A percentile compares a stretch with the other conserved stretches of the same genome.
Evolutionary conservation across 2,888 invertebrate species (phyloP).

Genomic region (Parnassius apollo): DNA sequence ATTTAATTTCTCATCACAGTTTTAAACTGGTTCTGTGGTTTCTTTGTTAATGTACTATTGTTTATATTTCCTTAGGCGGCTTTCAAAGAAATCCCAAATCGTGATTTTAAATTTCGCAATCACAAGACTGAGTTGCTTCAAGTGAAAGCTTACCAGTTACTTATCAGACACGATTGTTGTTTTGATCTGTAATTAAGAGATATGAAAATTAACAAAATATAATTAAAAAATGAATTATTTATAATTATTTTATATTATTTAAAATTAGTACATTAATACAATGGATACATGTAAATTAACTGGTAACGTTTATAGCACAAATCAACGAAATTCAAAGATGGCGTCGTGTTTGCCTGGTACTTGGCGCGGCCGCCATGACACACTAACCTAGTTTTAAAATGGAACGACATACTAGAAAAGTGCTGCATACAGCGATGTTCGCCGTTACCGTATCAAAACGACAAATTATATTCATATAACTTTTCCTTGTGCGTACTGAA

Average conservation of each 20-base stretch:
- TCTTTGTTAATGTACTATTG: background rate
- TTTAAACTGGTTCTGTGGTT: too few species aligned
- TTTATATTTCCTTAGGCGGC: constrained; percentile 2
- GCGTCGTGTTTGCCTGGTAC: constrained; percentile 66
- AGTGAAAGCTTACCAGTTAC: constrained; percentile 63
- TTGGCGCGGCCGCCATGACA: constrained; percentile 75
- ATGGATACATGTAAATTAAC: constrained; percentile 2
- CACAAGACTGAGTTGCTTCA: constrained; percentile 46
- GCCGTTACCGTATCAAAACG: constrained; percentile 47
- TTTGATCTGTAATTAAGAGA: background rate
- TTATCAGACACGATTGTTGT: background rate
- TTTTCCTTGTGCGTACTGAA: constrained; percentile 2
- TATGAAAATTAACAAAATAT: constrained; percentile 6
- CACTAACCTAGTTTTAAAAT: constrained; percentile 78
- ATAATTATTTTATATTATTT: too few species aligned
- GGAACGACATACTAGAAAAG: constrained; percentile 72
- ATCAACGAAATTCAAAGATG: constrained; percentile 74
- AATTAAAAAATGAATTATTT: background rate
- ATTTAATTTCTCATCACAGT: background rate
- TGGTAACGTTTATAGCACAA: constrained; percentile 50
- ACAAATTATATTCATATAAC: constrained; percentile 38
- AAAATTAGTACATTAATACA: background rate
- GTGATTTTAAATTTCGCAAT: constrained; percentile 60
- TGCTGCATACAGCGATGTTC: constrained; percentile 54
- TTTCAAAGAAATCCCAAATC: constrained; percentile 35